phyloP scores from a whole-genome alignment of 1,140 invertebrate genomes.

The Capitella teleta region DNA sequence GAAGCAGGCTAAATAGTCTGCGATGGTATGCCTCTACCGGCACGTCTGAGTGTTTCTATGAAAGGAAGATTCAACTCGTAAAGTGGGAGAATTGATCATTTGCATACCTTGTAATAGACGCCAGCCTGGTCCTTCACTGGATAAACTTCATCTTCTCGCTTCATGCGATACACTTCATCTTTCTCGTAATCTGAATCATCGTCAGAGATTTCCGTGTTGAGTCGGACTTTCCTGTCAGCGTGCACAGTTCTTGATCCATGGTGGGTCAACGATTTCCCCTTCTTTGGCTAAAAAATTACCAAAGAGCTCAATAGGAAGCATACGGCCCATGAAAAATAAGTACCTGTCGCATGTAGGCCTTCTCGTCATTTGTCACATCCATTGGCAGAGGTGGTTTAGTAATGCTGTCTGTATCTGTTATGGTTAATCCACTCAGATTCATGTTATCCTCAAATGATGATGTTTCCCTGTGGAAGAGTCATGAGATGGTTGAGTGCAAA shows the following conservation, averaged over 20 bases:
- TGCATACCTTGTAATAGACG: constrained; percentile 32
- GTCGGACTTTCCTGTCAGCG: too few relatives aligned
- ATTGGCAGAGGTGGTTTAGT: neutral
- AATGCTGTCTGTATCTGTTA: neutral
- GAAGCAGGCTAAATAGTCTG: constrained; percentile 28
- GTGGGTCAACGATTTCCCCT: too few relatives aligned
- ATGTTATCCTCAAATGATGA: neutral
- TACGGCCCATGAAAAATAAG: too few relatives aligned
- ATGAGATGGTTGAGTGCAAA: neutral
- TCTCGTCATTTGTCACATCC: neutral
- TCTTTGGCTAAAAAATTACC: too few relatives aligned
- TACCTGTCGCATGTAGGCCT: neutral
- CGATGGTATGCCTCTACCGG: constrained; percentile 30
- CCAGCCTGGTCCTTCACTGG: constrained; percentile 28
- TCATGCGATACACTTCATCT: constrained; percentile 17
- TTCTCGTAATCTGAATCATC: constrained; percentile 17
- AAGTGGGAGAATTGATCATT: too few relatives aligned
- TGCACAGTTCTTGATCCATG: too few relatives aligned
- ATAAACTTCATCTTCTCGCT: constrained; percentile 25
- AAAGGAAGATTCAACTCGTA: constrained; percentile 2
- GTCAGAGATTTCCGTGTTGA: too few relatives aligned
- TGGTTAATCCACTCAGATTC: neutral
- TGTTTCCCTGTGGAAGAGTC: neutral
- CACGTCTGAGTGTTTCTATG: constrained; percentile 27
- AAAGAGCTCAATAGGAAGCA: too few relatives aligned